These are phyloP conservation scores for Saccostrea glomerata DNA, from an alignment of 1,140 invertebrate genomes.

Conservation along the genomic window DNA sequence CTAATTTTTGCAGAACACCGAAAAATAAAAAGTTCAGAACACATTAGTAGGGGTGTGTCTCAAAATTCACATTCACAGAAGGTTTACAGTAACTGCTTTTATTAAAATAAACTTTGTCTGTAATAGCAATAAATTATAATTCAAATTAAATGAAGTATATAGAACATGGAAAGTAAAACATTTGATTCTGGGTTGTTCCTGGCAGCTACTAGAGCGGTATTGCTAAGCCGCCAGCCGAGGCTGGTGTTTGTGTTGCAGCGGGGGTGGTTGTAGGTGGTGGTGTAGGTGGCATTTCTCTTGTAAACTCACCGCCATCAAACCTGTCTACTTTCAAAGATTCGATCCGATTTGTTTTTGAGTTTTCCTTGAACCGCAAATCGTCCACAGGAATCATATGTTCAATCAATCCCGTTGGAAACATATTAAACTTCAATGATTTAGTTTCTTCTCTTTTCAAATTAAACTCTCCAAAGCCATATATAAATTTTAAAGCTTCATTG, in stretches of 20 bases:
- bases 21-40: too few species aligned
- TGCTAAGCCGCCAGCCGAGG: background rate
- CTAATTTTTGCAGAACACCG: too few species aligned
- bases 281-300: background rate
- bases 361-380: background rate
- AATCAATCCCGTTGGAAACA: slow-evolving; percentile 6
- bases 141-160: too few species aligned
- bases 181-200: too few species aligned
- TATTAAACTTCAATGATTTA: background rate
- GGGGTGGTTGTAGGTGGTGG: background rate
- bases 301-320: background rate
- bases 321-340: background rate
- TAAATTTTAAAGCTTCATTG: background rate
- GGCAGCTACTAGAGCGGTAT: background rate
- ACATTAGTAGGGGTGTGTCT: too few species aligned
- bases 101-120: too few species aligned
- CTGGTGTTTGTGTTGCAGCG: background rate
- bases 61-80: too few species aligned
- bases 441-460: slow-evolving; percentile 6
- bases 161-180: too few species aligned
- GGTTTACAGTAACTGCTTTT: too few species aligned
- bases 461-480: slow-evolving; percentile 30
- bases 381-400: background rate
- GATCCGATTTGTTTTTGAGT: background rate
- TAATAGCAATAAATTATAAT: too few species aligned